phyloP scores from a whole-genome alignment of 2,113 vertebrate species.

The Phoenicopterus ruber region DNA sequence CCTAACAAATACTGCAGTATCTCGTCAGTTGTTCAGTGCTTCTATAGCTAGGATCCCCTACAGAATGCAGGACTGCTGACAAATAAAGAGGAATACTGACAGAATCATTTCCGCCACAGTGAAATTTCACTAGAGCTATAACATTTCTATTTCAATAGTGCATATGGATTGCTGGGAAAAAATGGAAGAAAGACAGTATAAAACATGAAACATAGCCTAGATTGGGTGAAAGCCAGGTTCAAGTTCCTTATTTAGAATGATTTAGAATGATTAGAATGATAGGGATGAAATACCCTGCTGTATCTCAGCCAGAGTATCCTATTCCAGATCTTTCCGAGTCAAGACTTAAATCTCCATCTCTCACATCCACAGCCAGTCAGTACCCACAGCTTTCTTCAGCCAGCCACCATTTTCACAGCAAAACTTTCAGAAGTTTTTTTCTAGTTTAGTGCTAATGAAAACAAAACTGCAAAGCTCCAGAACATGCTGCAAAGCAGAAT shows the following conservation, averaged over 20 bases:
- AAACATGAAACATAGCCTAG: neutral
- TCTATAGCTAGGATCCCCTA: neutral
- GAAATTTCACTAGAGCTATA: neutral
- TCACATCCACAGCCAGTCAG: neutral
- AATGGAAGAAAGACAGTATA: neutral
- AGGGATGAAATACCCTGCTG: neutral
- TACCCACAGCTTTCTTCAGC: neutral
- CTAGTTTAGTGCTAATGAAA: neutral
- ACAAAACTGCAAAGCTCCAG: neutral
- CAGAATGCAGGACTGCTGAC: neutral
- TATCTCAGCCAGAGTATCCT: neutral
- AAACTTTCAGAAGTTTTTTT: fast-evolving
- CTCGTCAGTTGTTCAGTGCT: neutral
- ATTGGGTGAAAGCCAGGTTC: neutral
- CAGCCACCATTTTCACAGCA: neutral
- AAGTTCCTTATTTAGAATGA: neutral
- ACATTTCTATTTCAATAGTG: neutral
- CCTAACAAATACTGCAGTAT: neutral
- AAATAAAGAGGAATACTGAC: neutral
- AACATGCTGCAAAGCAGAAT: neutral
- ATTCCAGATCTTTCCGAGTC: neutral
- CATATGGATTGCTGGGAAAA: neutral
- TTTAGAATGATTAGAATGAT: neutral
- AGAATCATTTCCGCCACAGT: neutral
- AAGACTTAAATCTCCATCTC: neutral